Percentiles rank a stretch among this genome's conserved stretches.
These are phyloP conservation scores for Otus sunia DNA, from an alignment of 2,113 vertebrate species.

Conservation along the genomic window DNA sequence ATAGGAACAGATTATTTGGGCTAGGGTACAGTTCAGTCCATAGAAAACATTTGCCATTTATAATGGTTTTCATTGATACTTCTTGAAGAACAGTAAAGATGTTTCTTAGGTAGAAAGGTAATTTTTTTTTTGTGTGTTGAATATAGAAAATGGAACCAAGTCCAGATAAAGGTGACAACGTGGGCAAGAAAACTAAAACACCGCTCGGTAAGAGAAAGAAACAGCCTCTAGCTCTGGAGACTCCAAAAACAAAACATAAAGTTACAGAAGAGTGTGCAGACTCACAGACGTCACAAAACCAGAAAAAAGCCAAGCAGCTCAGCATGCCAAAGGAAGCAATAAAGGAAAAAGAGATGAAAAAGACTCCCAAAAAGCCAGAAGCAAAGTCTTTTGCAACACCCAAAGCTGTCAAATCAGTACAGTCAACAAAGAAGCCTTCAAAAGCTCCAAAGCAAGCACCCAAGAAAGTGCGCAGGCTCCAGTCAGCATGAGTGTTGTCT, in stretches of 20 bases:
- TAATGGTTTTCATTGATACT: background rate
- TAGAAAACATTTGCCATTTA: background rate
- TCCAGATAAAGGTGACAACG: background rate
- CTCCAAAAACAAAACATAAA: background rate
- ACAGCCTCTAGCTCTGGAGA: background rate
- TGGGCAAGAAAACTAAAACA: background rate
- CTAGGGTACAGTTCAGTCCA: accelerated
- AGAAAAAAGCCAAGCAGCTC: slow-evolving; percentile 8
- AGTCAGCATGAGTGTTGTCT: background rate
- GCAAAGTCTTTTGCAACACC: slow-evolving; percentile 40
- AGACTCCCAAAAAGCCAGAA: slow-evolving; percentile 58
- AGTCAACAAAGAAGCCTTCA: slow-evolving; percentile 37
- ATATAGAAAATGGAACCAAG: slow-evolving; percentile 24
- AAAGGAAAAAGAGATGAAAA: slow-evolving; percentile 52
- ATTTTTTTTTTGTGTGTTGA: background rate
- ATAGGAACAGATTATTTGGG: background rate
- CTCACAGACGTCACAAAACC: background rate
- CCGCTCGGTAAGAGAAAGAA: background rate
- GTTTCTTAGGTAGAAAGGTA: background rate
- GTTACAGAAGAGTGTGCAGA: background rate
- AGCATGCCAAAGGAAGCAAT: background rate
- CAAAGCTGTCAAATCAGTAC: slow-evolving; percentile 23
- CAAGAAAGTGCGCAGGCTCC: background rate
- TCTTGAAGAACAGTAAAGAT: background rate
- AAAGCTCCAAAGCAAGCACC: background rate